phyloP scores from a whole-genome alignment of 2,797 vertebrate species.

The Ispidina picta region DNA sequence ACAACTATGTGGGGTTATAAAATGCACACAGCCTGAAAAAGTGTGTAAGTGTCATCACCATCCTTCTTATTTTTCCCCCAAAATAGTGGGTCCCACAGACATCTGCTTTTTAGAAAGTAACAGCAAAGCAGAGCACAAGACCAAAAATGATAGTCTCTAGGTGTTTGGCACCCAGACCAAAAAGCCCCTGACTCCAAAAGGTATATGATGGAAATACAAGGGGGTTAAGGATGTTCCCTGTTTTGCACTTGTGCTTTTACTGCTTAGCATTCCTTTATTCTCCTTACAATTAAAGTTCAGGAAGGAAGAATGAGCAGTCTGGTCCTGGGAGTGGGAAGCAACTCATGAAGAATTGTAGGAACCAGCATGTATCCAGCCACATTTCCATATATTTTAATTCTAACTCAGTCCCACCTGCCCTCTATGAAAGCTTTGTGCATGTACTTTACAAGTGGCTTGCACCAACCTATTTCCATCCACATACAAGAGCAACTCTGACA shows the following conservation, averaged over 20 bases:
- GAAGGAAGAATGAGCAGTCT: neutral
- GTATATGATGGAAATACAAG: neutral
- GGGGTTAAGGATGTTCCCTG: neutral
- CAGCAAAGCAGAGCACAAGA: neutral
- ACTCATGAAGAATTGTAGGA: neutral
- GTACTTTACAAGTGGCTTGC: neutral
- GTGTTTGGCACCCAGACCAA: neutral
- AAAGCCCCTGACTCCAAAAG: neutral
- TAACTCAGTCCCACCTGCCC: neutral
- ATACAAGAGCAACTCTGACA: neutral
- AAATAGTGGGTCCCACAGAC: constrained; percentile 17
- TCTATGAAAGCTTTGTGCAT: neutral
- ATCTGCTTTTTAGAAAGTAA: constrained; percentile 15
- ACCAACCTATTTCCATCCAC: neutral
- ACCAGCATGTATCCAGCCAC: neutral
- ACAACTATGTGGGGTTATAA: neutral
- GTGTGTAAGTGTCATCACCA: neutral
- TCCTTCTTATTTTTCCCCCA: neutral
- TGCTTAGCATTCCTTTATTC: neutral
- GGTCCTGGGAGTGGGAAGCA: neutral
- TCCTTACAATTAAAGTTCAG: neutral
- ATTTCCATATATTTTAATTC: neutral
- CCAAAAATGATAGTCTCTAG: neutral
- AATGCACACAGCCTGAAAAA: constrained; percentile 4
- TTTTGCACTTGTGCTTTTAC: neutral